These are phyloP conservation scores for Gymnocephalus cernua DNA, from an alignment of 2,113 vertebrate species.

Conservation along the genomic window DNA sequence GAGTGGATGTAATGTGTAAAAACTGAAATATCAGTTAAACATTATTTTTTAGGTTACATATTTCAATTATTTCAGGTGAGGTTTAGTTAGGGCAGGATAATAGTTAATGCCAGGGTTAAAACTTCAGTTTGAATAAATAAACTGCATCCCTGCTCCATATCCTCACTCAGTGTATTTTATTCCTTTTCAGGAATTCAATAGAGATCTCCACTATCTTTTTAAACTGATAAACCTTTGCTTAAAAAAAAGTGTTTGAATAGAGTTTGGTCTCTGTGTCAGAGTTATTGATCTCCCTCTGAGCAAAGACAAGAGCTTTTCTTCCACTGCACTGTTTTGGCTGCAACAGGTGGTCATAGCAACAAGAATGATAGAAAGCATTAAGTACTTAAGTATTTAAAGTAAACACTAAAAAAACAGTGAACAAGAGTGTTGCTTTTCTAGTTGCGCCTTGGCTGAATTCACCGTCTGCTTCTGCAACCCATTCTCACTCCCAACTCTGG, in stretches of 20 bases:
- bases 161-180: neutral
- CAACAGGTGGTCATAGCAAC: neutral
- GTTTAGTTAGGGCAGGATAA: neutral
- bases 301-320: neutral
- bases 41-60: neutral
- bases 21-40: neutral
- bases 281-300: conserved; percentile 24
- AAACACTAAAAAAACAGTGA: too few species aligned
- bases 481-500: too few species aligned
- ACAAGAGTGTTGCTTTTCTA: too few species aligned
- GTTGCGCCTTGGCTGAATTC: too few species aligned
- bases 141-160: too few species aligned
- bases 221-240: conserved; percentile 6
- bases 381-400: too few species aligned
- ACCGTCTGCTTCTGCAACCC: too few species aligned
- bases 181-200: neutral
- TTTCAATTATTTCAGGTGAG: neutral
- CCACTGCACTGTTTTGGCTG: too few species aligned
- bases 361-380: too few species aligned
- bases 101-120: neutral
- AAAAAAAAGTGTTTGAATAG: neutral
- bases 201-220: neutral
- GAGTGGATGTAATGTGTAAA: too few species aligned
- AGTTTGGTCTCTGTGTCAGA: neutral
- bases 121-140: neutral